Evolutionary conservation across 1,140 invertebrate species (phyloP), one percentile per base, ranked within the genome.

Genomic region (Drosophila oshimai): DNA sequence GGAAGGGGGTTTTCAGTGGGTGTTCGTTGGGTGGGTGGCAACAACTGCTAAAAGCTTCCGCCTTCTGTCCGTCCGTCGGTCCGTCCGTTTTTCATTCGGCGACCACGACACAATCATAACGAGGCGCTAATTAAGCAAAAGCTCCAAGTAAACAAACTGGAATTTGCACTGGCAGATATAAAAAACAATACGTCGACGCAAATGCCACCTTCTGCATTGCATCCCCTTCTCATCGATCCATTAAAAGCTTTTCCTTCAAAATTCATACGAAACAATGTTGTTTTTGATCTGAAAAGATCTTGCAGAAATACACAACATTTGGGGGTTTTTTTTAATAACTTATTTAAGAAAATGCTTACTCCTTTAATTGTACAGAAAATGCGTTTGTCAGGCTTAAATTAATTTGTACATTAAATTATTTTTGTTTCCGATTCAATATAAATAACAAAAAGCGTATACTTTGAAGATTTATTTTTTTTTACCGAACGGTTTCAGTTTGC

Each of bases 101-200:
- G 60, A 42, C 54, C 34, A 53, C 33, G 53, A 61, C 39, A 55
- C 37, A 77, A 61, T 28, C 61, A 74, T 67, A 80, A 74, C 64
- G 74, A 70, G 71, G 37, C 79, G 79, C 79, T 81, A 81, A 81
- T 81, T 84, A 81, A 81, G 79, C 78, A 84, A 62, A 74, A 57
- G 41, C 53, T 64, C 20, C 65, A 57, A 81, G 74, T 83, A 83
- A 84, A 83, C 84, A 78, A 83, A 81, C 54, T 73, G 67, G 79
- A 81, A 84, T 84, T 84, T 81, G 79, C 61, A 69, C 73, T 74
- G 37, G 41, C 18, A 69, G 41, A 68, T 73, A 45, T 39, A 64
- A 44, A 51, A 54, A 33, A 34, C 24, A 37, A 20, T 12, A 39
- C 6, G 26, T 10, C 18, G 26, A 50, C 28, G 55, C 12, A 26